phyloP scores from a whole-genome alignment of 64 coral and sea anemone genomes.

The Montipora foliosa region DNA sequence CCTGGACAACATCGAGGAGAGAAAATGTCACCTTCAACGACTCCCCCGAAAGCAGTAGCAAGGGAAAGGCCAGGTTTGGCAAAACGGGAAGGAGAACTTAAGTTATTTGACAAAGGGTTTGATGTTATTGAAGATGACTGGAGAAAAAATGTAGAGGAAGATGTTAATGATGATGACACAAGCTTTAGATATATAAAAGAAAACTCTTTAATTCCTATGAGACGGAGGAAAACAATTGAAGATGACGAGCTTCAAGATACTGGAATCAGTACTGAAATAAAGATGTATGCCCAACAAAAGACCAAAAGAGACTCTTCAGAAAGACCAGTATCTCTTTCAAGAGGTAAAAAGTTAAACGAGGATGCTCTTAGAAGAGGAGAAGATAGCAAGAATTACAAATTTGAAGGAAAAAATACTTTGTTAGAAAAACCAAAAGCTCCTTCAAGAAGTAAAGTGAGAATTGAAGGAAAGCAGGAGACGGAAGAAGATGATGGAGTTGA shows the following conservation, averaged over 20 bases:
- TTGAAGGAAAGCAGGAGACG: background rate
- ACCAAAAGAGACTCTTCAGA: background rate
- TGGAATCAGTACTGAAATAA: background rate
- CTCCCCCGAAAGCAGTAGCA: background rate
- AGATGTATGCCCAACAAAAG: background rate
- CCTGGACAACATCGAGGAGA: background rate
- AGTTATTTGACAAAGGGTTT: background rate
- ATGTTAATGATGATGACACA: background rate
- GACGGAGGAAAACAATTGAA: slow-evolving; percentile 12
- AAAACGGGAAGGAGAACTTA: background rate
- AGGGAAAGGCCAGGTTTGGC: slow-evolving; percentile 7
- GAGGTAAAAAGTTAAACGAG: background rate
- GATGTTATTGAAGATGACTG: slow-evolving; percentile 1
- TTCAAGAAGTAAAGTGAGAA: background rate
- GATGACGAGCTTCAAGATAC: background rate
- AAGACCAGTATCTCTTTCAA: background rate
- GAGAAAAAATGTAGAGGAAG: background rate
- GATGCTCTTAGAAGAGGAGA: background rate
- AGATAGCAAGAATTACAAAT: background rate
- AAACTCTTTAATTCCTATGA: background rate
- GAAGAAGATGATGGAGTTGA: background rate
- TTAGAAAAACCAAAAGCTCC: background rate
- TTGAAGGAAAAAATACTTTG: background rate
- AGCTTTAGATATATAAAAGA: background rate
- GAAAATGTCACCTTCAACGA: background rate